Percentiles rank a stretch among this genome's conserved stretches.
These are phyloP conservation scores for Erpornis zantholeuca DNA, from an alignment of 2,113 vertebrate species.

Conservation along the genomic window DNA sequence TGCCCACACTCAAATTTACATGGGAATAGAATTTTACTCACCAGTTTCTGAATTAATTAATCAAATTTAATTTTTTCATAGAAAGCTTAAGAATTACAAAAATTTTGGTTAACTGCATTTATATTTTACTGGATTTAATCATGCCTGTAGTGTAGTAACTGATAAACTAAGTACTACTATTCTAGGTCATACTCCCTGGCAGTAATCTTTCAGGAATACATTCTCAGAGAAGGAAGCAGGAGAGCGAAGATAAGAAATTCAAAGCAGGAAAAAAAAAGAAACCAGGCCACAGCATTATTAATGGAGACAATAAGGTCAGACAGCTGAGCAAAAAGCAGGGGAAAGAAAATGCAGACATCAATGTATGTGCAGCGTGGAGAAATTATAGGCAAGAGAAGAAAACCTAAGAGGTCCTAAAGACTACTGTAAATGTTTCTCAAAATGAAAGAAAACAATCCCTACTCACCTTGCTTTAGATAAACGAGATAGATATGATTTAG, in stretches of 20 bases:
- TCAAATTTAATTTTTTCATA: not conserved
- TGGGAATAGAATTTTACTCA: not conserved
- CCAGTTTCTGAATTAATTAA: not conserved
- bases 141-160: not conserved
- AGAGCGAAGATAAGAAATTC: slow-evolving; percentile 18
- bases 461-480: not conserved
- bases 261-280: not conserved
- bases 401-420: not conserved
- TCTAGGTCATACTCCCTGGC: not conserved
- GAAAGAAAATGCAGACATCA: not conserved
- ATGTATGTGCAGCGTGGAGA: not conserved
- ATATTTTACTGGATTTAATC: not conserved
- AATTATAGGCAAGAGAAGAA: not conserved
- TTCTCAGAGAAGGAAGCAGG: not conserved
- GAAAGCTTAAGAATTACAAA: not conserved
- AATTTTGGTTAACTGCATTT: not conserved
- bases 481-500: not conserved
- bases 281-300: not conserved
- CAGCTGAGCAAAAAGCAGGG: not conserved
- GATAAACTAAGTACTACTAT: not conserved
- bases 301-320: not conserved
- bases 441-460: not conserved
- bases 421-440: not conserved
- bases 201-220: slow-evolving; percentile 25
- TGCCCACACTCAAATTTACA: not conserved